phyloP scores from a whole-genome alignment of 2,888 invertebrate species.

The Cybosia mesomella region DNA sequence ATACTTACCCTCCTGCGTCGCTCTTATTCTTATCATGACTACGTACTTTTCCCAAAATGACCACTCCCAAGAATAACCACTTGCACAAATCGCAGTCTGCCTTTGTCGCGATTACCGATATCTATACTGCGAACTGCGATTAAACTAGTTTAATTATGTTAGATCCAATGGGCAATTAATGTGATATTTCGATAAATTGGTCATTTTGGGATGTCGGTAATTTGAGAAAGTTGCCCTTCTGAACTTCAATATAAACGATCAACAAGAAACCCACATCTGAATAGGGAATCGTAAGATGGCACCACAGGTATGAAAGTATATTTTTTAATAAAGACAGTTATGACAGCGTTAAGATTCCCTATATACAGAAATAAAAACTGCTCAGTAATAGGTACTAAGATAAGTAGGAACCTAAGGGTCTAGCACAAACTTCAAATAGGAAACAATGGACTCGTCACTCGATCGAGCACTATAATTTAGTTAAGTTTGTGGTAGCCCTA shows the following conservation, averaged over 20 bases:
- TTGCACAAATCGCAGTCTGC: not conserved
- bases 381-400: not conserved
- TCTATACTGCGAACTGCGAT: too few relatives aligned
- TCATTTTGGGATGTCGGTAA: not conserved
- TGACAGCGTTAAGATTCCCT: conserved; percentile 1
- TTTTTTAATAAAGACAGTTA: not conserved
- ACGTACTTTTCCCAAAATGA: not conserved
- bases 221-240: not conserved
- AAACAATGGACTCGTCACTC: conserved; percentile 76
- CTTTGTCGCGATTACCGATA: not conserved
- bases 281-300: not conserved
- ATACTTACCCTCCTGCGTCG: not conserved
- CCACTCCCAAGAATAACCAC: too few relatives aligned
- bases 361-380: not conserved
- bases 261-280: not conserved
- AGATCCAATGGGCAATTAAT: not conserved
- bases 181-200: too few relatives aligned
- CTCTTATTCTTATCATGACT: not conserved
- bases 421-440: conserved; percentile 76
- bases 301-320: not conserved
- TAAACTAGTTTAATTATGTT: too few relatives aligned
- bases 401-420: conserved; percentile 55
- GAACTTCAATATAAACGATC: not conserved
- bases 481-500: conserved; percentile 79
- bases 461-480: conserved; percentile 61